These are phyloP conservation scores for Noturus placidus DNA, from an alignment of 2,113 vertebrate species.

Conservation along the genomic window DNA sequence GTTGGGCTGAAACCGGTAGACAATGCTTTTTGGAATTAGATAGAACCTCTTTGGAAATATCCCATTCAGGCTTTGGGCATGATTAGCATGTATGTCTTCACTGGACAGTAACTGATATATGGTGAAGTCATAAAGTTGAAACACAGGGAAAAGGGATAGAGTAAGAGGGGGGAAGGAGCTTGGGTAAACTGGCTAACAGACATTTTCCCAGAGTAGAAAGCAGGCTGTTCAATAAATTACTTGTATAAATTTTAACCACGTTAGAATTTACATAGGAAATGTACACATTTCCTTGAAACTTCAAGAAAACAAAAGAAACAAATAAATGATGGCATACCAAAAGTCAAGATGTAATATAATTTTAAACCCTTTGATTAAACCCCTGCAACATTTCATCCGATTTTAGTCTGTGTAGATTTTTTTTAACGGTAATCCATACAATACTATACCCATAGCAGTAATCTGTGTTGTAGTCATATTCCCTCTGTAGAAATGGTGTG, in stretches of 20 bases:
- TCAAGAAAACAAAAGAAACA: neutral
- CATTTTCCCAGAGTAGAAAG: constrained; percentile 55
- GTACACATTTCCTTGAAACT: neutral
- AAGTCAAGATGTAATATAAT: neutral
- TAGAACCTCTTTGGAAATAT: neutral
- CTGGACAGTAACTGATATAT: neutral
- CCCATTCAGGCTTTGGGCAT: no score
- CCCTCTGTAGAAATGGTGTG: neutral
- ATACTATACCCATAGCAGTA: neutral
- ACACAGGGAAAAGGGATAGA: neutral
- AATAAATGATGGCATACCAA: neutral
- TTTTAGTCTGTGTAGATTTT: neutral
- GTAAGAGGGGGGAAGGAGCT: constrained; percentile 12
- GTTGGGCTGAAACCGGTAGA: neutral
- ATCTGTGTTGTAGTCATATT: neutral
- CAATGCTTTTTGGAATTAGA: neutral
- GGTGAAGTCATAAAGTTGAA: constrained; percentile 2
- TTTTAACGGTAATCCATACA: neutral
- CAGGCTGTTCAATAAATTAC: constrained; percentile 64
- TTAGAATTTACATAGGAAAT: neutral
- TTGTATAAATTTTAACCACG: constrained; percentile 54
- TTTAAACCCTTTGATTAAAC: neutral
- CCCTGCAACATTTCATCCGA: neutral
- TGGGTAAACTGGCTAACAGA: constrained; percentile 34
- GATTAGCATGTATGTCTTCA: neutral